Conservation (phyloP, 2,888 invertebrate genomes). For the Lysandra bellargus region DNA sequence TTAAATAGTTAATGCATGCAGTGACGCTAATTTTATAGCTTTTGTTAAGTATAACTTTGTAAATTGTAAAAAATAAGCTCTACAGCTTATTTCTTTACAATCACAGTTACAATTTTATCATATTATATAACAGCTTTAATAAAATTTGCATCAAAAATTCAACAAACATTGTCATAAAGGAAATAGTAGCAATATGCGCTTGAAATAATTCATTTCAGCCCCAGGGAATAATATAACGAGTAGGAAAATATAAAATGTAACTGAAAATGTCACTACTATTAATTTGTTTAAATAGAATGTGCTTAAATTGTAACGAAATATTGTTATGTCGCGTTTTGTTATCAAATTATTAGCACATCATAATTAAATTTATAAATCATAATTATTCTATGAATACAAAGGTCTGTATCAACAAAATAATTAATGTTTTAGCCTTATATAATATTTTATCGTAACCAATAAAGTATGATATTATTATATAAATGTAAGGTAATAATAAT, state of each 20-base stretch:
- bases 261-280: slow-evolving; percentile 5
- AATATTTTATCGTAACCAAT: too few species aligned
- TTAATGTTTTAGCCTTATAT: too few species aligned
- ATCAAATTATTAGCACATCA: neutral
- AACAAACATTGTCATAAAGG: neutral
- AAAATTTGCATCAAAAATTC: slow-evolving; percentile 16
- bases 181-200: neutral
- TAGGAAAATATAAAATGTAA: neutral
- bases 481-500: too few species aligned
- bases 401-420: too few species aligned
- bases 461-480: too few species aligned
- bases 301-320: neutral
- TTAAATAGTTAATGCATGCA: too few species aligned
- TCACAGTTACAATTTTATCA: neutral
- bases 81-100: neutral
- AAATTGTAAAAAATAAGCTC: too few species aligned
- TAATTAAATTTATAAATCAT: neutral
- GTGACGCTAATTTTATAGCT: too few species aligned
- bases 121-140: neutral
- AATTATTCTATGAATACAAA: too few species aligned
- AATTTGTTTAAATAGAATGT: neutral
- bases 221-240: neutral
- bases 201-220: slow-evolving; percentile 5
- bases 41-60: too few species aligned
- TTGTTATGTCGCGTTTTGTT: neutral